These are phyloP conservation scores for Anorthoa munda DNA, from an alignment of 2,888 invertebrate species.

Conservation along the genomic window DNA sequence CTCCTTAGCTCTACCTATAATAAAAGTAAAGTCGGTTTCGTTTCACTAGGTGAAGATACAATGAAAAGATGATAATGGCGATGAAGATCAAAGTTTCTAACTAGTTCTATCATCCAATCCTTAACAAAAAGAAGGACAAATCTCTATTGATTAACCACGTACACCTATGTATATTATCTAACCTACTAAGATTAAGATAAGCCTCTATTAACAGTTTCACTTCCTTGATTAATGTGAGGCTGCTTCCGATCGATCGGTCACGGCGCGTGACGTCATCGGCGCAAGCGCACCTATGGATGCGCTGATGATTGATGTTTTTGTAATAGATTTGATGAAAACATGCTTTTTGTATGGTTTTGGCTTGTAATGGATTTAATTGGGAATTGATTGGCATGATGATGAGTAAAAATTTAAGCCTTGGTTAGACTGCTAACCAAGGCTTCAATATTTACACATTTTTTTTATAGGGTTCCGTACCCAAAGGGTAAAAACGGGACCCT, in stretches of 20 bases:
- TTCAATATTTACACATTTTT: too few relatives aligned
- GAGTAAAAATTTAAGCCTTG: constrained; percentile 11
- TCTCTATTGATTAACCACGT: neutral
- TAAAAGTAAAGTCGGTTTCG: too few relatives aligned
- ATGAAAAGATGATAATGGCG: too few relatives aligned
- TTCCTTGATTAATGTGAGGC: constrained; percentile 71
- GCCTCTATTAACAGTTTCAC: constrained; percentile 32
- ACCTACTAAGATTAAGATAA: constrained; percentile 42
- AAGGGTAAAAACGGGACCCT: too few relatives aligned
- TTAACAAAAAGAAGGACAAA: constrained; percentile 3
- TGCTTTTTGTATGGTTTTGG: constrained; percentile 48
- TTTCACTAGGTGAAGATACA: too few relatives aligned
- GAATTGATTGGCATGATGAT: constrained; percentile 20
- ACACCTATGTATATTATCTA: neutral
- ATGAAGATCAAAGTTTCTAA: neutral
- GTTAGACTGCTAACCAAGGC: too few relatives aligned
- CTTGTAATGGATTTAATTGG: constrained; percentile 31
- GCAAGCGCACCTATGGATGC: constrained; percentile 50
- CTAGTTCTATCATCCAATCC: neutral
- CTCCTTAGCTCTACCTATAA: too few relatives aligned
- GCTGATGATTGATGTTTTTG: constrained; percentile 57
- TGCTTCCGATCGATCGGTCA: constrained; percentile 69
- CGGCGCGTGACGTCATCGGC: constrained; percentile 63
- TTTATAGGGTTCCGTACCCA: too few relatives aligned
- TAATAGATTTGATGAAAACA: constrained; percentile 46